These are phyloP conservation scores for Polylopha cassiicola DNA, from an alignment of 2,888 invertebrate genomes.

Conservation along the genomic window DNA sequence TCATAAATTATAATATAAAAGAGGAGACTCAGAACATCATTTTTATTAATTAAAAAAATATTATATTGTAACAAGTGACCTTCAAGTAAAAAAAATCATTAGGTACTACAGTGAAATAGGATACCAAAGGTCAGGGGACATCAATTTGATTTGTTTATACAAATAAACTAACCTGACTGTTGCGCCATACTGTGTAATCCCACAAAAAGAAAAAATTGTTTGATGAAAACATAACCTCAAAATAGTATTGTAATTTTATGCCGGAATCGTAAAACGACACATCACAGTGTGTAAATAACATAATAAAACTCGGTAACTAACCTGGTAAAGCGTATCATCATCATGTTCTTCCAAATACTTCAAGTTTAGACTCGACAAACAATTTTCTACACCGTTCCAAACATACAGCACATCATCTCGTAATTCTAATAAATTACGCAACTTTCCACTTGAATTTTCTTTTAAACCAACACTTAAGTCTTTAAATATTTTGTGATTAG, in stretches of 20 bases:
- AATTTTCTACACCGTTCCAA: slow-evolving; percentile 81
- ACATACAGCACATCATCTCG: slow-evolving; percentile 82
- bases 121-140: too few relatives aligned
- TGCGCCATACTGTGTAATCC: too few relatives aligned
- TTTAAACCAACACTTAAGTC: slow-evolving; percentile 74
- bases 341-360: slow-evolving; percentile 64
- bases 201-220: not conserved
- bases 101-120: too few relatives aligned
- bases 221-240: slow-evolving; percentile 46
- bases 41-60: too few relatives aligned
- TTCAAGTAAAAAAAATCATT: too few relatives aligned
- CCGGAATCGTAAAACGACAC: too few relatives aligned
- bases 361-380: slow-evolving; percentile 79
- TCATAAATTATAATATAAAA: too few relatives aligned
- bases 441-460: slow-evolving; percentile 71
- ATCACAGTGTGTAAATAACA: not conserved
- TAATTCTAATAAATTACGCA: slow-evolving; percentile 79
- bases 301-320: slow-evolving; percentile 37
- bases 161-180: too few relatives aligned
- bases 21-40: too few relatives aligned
- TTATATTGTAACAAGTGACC: too few relatives aligned
- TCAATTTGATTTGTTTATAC: too few relatives aligned
- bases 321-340: slow-evolving; percentile 79
- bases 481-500: slow-evolving; percentile 78
- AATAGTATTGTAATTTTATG: slow-evolving; percentile 18